Evolutionary conservation across 2,888 invertebrate genomes (phyloP).

Genomic region (Camponotus fellah): DNA sequence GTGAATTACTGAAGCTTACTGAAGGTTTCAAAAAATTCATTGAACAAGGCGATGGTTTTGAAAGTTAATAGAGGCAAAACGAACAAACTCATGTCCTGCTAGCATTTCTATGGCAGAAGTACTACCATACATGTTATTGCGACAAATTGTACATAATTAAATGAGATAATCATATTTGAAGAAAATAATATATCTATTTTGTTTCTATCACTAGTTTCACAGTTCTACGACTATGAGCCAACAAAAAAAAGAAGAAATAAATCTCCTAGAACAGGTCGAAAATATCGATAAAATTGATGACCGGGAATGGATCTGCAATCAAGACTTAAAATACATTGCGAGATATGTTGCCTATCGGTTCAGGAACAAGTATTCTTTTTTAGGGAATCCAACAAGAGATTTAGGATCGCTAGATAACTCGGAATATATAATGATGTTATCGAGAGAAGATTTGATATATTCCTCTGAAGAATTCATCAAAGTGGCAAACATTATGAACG

Average conservation of each 20-base stretch:
- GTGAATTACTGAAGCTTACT: neutral
- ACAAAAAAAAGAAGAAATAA: conserved; percentile 1
- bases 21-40: neutral
- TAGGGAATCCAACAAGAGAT: neutral
- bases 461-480: neutral
- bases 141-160: neutral
- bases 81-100: neutral
- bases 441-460: neutral
- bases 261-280: neutral
- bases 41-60: neutral
- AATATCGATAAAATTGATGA: neutral
- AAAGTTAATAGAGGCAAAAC: neutral
- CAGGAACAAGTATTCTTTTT: neutral
- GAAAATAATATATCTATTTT: no score
- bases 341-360: conserved; percentile 5
- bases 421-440: conserved; percentile 3
- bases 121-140: no score
- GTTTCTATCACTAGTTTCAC: neutral
- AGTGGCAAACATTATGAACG: neutral
- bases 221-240: neutral
- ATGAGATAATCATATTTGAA: neutral
- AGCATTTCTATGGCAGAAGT: no score
- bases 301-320: neutral
- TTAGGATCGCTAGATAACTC: conserved; percentile 8
- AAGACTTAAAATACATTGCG: neutral